Evolutionary conservation across 2,113 vertebrate species (phyloP), one percentile per base, ranked within the genome.

Genomic region (Candoia aspera): DNA sequence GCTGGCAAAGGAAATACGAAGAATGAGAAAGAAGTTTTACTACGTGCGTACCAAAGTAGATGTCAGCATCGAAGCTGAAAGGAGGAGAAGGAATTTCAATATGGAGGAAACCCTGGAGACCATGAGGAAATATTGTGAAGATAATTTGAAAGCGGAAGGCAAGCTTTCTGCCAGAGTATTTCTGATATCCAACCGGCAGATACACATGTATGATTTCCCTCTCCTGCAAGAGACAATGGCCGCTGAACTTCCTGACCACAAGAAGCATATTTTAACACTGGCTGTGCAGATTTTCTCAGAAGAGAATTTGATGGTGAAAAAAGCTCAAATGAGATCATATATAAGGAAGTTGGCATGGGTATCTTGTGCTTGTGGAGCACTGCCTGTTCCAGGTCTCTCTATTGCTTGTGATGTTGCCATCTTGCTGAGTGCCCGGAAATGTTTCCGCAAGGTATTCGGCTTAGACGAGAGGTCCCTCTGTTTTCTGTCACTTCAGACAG

Each of bases 191-290:
- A 93, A 73, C 55, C 93, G 91, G 79, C 3, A 96, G 5, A 84
- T 89, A 19, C 55, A 90, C 2, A 23, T 4, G 5, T 97, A 93
- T 85, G 96, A 96, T 87, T 96, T 97, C 37, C 89, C 89, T 11
- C 55, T 58, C 11, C 90, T 96, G 53, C 90, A 59, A 21, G 5
- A 87, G 23, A 93, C 88, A 8, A 68, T 96, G 29, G 57, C 88
- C 57, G 8, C 29, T 15, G 95, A 96, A 29, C 86, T 95, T 58
- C 91, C 93, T 21, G 93, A 87, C 8, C 89, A 91, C 29, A 95
- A 96, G 92, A 79, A 86, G 29, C 73, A 90, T 23, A 91, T 86
- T 87, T 87, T 97, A 26, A 84, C 94, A 33, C 26, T 93, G 60
- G 83, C 93, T 8, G 19, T 95, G 11, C 91, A 95, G n/a, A 90